phyloP scores from a whole-genome alignment of 2,797 vertebrate genomes.

The Hemitrygon akajei region DNA sequence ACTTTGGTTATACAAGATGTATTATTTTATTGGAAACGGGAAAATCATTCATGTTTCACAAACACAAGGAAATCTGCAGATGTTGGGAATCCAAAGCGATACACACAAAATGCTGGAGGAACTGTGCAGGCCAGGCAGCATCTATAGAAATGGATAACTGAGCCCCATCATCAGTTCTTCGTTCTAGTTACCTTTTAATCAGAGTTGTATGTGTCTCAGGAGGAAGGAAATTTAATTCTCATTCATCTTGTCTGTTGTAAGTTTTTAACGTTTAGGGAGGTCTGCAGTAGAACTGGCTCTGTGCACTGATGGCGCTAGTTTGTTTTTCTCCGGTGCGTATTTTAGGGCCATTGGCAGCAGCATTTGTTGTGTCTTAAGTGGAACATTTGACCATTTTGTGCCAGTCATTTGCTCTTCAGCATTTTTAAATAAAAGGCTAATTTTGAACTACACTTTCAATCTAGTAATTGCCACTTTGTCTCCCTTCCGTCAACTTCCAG shows the following conservation, averaged over 20 bases:
- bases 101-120: no score
- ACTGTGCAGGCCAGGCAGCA: no score
- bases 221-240: neutral
- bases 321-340: neutral
- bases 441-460: slow-evolving; percentile 7
- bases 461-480: neutral
- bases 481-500: slow-evolving; percentile 4
- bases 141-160: no score
- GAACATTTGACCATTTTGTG: neutral
- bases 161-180: no score
- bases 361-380: neutral
- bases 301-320: neutral
- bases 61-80: no score
- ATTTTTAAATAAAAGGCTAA: neutral
- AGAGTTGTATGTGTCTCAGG: neutral
- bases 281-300: neutral
- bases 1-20: neutral
- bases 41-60: neutral
- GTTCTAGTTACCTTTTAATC: neutral
- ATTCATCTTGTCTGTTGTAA: neutral
- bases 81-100: no score
- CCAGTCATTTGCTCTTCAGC: neutral
- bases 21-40: neutral
- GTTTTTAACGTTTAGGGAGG: neutral
- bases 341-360: neutral